phyloP scores from a whole-genome alignment of 2,113 vertebrate species.

The Antechinus stuartii region DNA sequence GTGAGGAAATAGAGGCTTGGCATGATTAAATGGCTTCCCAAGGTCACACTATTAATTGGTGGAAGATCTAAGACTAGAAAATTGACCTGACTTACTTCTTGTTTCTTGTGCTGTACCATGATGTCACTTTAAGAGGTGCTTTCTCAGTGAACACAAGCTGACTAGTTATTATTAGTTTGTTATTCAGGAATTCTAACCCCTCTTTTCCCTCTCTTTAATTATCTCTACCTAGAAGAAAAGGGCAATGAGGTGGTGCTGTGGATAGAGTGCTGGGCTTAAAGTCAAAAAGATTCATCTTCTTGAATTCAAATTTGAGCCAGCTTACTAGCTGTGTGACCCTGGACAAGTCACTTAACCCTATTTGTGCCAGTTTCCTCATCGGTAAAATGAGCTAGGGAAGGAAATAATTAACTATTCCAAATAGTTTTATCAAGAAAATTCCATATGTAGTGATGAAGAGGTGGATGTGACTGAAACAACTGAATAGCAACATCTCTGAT shows the following conservation, averaged over 20 bases:
- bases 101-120: neutral
- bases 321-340: neutral
- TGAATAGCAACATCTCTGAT: neutral
- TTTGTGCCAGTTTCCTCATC: neutral
- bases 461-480: neutral
- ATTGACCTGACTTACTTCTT: neutral
- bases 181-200: neutral
- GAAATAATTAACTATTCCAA: neutral
- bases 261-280: no score
- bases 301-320: neutral
- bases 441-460: neutral
- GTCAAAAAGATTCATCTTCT: no score
- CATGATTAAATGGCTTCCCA: neutral
- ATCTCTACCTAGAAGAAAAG: neutral
- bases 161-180: neutral
- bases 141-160: conserved; percentile 21
- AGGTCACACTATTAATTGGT: neutral
- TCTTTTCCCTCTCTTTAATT: neutral
- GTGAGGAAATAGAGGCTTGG: neutral
- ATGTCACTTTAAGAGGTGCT: conserved; percentile 10
- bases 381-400: neutral
- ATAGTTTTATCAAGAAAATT: neutral
- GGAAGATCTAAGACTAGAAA: neutral
- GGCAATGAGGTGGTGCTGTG: no score
- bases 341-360: neutral